These are phyloP conservation scores for Melanophora roralis DNA, from an alignment of 2,888 invertebrate species.

Conservation along the genomic window DNA sequence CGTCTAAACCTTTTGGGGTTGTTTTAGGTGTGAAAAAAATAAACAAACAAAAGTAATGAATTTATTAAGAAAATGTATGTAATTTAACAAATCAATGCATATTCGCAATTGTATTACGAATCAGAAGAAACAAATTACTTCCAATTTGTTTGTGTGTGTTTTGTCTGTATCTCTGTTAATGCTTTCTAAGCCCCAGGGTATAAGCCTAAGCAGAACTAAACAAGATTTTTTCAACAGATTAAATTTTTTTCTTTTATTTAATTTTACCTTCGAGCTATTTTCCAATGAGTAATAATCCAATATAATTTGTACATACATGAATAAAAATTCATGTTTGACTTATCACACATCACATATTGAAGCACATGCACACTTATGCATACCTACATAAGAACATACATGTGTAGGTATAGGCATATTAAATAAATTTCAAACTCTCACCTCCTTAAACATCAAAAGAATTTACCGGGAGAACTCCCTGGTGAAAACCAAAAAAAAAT, in stretches of 20 bases:
- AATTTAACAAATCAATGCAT: conserved; percentile 26
- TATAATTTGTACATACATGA: background rate
- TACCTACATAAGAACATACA: background rate
- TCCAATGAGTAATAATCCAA: conserved; percentile 26
- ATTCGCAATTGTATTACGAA: background rate
- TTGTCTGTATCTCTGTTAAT: background rate
- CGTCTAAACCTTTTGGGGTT: background rate
- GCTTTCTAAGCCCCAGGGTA: conserved; percentile 37
- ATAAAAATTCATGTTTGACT: background rate
- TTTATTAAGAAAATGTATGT: background rate
- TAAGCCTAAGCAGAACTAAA: conserved; percentile 7
- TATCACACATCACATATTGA: background rate
- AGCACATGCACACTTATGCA: conserved; percentile 5
- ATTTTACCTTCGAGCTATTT: conserved; percentile 26
- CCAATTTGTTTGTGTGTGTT: background rate
- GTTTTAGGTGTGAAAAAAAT: background rate
- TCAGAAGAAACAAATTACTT: background rate
- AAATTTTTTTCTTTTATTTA: conserved; percentile 34
- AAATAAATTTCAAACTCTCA: too few species aligned
- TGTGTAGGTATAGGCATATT: too few species aligned
- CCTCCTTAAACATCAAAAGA: too few species aligned
- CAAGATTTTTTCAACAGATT: conserved; percentile 46
- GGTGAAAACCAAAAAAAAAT: too few species aligned
- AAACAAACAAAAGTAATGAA: background rate
- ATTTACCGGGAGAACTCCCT: too few species aligned